Conservation (phyloP, 2,797 vertebrate species). For the Parauchenoglanis ngamensis region DNA sequence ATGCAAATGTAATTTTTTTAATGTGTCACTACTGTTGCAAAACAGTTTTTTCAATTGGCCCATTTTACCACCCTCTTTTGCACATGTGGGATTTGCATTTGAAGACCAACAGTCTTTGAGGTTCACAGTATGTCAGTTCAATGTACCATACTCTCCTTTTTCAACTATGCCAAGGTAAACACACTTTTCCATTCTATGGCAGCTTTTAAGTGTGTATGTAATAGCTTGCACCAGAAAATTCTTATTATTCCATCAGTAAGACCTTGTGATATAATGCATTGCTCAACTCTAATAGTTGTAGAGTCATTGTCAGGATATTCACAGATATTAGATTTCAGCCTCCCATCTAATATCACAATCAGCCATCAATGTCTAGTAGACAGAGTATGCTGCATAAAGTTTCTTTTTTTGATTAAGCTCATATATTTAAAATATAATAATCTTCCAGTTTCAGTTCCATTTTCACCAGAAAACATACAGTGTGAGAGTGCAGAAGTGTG, state of each 20-base stretch:
- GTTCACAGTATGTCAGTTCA: too few species aligned
- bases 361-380: background rate
- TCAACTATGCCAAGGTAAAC: too few species aligned
- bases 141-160: too few species aligned
- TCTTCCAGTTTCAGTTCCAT: conserved; percentile 55
- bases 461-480: background rate
- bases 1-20: too few species aligned
- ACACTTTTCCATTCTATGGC: too few species aligned
- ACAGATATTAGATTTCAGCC: background rate
- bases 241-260: background rate
- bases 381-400: background rate
- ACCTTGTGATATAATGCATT: background rate
- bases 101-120: too few species aligned
- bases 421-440: background rate
- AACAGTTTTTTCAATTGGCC: too few species aligned
- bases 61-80: too few species aligned
- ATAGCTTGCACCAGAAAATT: background rate
- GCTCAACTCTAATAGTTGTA: background rate
- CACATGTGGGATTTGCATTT: too few species aligned
- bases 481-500: background rate
- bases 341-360: too few species aligned
- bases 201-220: background rate
- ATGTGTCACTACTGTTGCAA: too few species aligned
- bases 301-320: background rate
- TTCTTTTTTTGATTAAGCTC: background rate